phyloP scores from a whole-genome alignment of 2,888 invertebrate genomes.

The Pseudococcus jackbeardsleyi region DNA sequence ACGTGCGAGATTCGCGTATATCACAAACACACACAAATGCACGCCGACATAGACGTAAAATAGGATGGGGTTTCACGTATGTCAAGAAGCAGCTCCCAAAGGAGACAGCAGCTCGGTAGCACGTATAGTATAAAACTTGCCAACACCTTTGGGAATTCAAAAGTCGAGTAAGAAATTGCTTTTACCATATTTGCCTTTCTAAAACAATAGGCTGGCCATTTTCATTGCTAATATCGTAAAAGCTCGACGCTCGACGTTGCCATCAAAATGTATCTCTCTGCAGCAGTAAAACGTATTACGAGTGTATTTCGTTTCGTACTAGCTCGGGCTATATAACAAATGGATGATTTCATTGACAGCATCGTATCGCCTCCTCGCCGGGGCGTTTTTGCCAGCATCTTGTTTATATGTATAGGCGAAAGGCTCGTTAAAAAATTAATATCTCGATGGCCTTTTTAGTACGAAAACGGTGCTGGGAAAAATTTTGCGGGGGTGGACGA shows the following conservation, averaged over 20 bases:
- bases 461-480: neutral
- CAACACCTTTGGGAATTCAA: slow-evolving; percentile 27
- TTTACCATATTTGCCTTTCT: slow-evolving; percentile 42
- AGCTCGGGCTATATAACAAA: neutral
- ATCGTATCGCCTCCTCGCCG: neutral
- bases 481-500: too few relatives aligned
- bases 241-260: slow-evolving; percentile 7
- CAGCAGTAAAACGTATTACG: neutral
- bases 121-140: slow-evolving; percentile 38
- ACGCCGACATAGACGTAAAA: neutral
- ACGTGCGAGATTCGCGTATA: neutral
- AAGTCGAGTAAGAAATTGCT: slow-evolving; percentile 45
- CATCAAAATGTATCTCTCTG: neutral
- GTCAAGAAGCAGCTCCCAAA: slow-evolving; percentile 26
- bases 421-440: neutral
- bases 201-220: slow-evolving; percentile 24
- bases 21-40: too few relatives aligned
- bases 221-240: slow-evolving; percentile 26
- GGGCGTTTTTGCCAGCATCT: too few relatives aligned
- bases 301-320: neutral
- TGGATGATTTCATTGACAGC: neutral
- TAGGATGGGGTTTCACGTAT: neutral
- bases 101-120: slow-evolving; percentile 2
- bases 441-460: neutral
- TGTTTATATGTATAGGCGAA: neutral